phyloP scores from a whole-genome alignment of 2,113 vertebrate species.

The Alligator mississippiensis region DNA sequence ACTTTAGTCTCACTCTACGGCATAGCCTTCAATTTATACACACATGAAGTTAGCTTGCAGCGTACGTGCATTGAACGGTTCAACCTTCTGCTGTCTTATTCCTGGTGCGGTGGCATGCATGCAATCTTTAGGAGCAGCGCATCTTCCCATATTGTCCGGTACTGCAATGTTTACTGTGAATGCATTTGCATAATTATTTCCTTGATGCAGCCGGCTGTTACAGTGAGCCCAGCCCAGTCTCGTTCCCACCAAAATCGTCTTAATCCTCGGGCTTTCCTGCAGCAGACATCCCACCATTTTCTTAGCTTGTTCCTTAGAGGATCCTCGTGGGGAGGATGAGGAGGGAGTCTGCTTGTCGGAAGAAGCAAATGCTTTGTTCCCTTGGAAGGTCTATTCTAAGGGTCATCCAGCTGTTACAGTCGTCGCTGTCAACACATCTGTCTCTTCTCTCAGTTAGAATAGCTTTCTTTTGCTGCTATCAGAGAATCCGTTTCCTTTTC shows the following conservation, averaged over 20 bases:
- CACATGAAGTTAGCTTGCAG: neutral
- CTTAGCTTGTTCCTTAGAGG: neutral
- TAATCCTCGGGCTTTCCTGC: neutral
- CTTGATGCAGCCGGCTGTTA: neutral
- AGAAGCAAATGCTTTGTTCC: neutral
- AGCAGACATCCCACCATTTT: neutral
- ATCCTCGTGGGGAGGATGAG: neutral
- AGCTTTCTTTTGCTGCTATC: slow-evolving; percentile 45
- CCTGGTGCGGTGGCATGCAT: neutral
- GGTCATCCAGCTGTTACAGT: slow-evolving; percentile 70
- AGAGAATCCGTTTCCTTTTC: slow-evolving; percentile 26
- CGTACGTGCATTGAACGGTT: neutral
- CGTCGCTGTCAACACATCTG: slow-evolving; percentile 64
- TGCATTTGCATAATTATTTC: neutral
- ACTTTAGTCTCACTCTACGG: neutral
- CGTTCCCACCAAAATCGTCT: neutral
- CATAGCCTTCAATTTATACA: neutral
- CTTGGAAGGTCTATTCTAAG: neutral
- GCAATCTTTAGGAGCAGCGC: neutral
- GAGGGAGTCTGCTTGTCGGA: neutral
- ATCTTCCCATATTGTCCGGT: neutral
- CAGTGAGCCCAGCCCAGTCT: neutral
- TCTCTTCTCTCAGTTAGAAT: slow-evolving; percentile 63
- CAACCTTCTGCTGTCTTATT: neutral
- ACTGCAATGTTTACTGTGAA: neutral